These are phyloP conservation scores for Drosophila carrolli DNA, from an alignment of 1,140 invertebrate genomes.

Conservation along the genomic window DNA sequence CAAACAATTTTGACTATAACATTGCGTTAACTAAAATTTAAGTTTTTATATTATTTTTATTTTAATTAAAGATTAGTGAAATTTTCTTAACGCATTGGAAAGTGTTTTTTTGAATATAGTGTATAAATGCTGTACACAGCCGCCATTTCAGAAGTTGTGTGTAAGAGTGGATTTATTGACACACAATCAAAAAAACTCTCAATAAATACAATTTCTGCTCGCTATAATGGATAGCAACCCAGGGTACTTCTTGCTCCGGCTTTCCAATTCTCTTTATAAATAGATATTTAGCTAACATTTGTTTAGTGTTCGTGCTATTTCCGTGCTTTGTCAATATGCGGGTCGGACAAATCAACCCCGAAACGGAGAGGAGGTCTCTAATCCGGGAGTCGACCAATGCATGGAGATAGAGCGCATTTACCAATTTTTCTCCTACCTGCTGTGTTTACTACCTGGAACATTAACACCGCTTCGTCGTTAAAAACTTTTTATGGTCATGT, in stretches of 20 bases:
- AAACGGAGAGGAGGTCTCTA: not conserved
- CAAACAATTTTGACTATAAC: too few relatives aligned
- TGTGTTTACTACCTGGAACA: slow-evolving; percentile 28
- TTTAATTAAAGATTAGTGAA: too few relatives aligned
- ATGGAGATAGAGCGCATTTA: slow-evolving; percentile 1
- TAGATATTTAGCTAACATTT: slow-evolving; percentile 36
- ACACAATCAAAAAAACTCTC: not conserved
- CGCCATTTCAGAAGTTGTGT: not conserved
- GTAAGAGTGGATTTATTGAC: not conserved
- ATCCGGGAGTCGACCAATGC: slow-evolving; percentile 14
- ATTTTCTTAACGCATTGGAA: too few relatives aligned
- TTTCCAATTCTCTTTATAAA: slow-evolving; percentile 3
- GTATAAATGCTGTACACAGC: too few relatives aligned
- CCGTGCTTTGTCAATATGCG: slow-evolving; percentile 30
- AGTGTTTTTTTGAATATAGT: too few relatives aligned
- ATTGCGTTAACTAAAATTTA: too few relatives aligned
- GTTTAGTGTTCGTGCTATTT: slow-evolving; percentile 32
- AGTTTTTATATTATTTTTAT: too few relatives aligned
- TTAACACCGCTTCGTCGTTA: slow-evolving; percentile 20
- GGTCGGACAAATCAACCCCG: slow-evolving; percentile 30
- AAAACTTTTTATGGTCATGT: slow-evolving; percentile 21
- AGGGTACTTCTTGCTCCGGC: not conserved
- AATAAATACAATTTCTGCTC: not conserved
- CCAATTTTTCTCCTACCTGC: slow-evolving; percentile 15
- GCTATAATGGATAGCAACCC: slow-evolving; percentile 17